Evolutionary conservation across 1,140 invertebrate species (phyloP), one percentile per base, ranked within the genome.

Genomic region (Pseudachorutes palmiensis): DNA sequence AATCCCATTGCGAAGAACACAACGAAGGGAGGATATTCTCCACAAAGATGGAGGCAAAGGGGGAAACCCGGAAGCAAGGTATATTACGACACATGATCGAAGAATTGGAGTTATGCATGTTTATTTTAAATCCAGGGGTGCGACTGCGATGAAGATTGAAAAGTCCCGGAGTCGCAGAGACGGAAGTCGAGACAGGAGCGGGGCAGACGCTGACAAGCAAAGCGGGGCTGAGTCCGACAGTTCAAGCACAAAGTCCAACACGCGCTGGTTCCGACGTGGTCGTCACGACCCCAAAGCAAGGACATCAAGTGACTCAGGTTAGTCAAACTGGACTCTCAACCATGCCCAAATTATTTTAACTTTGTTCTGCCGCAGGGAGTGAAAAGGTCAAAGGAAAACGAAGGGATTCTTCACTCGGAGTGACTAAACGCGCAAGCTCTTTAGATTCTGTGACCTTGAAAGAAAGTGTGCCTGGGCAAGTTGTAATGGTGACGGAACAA

Each of bases 1-100:
- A 26, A 30, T 33, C n/a, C 2, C 61, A 29, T 12, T 26, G 12
- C 63, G 67, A 51, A 33, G 55, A 16, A 68, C 65, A n/a, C 51
- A 71, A 49, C 70, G 66, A 69, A 48, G 74, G 48, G 87, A 89
- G 75, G 83, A 88, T 69, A 87, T 84, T 78, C 79, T 88, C 2
- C 88, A 89, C 76, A 83, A 86, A 72, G 84, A 81, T 12, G 85
- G 86, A 0, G 87, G 85, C 3, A 85, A 85, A 22, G 87, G 85
- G 1, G 83, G 83, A 5, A 81, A 48, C 30, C 30, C 45, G 60
- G 59, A 61, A 29, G 29, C 1, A 67, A 63, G 61, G 41, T 63
- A 32, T 14, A 16, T 19, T 45, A 12, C 19, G n/a, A n/a, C n/a
- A n/a, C n/a, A n/a, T n/a, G n/a, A n/a, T n/a, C n/a, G n/a, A n/a